These are phyloP conservation scores for Leucophenga montana DNA, from an alignment of 2,888 invertebrate species.

Conservation along the genomic window DNA sequence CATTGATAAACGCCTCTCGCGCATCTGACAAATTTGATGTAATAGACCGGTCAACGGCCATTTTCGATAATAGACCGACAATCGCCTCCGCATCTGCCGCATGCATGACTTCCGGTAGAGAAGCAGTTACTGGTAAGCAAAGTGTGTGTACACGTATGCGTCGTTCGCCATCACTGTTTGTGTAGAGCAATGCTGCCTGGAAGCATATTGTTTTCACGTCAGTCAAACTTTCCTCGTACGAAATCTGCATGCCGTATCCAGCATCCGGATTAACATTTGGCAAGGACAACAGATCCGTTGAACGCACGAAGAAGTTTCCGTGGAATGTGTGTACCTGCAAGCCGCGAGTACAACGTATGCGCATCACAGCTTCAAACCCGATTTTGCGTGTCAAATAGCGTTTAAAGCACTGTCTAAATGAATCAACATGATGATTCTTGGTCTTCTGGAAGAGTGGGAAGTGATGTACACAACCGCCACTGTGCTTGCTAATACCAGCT, in stretches of 20 bases:
- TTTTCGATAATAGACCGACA: slow-evolving; percentile 92
- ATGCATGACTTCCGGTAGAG: slow-evolving; percentile 88
- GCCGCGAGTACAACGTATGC: slow-evolving; percentile 94
- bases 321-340: slow-evolving; percentile 98
- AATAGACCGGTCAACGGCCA: slow-evolving; percentile 96
- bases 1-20: slow-evolving; percentile 96
- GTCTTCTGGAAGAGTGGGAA: slow-evolving; percentile 88
- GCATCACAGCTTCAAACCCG: slow-evolving; percentile 99
- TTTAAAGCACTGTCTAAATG: slow-evolving; percentile 83
- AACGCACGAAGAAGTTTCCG: slow-evolving; percentile 99
- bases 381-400: slow-evolving; percentile 96
- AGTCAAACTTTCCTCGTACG: slow-evolving; percentile 91
- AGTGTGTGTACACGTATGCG: slow-evolving; percentile 98
- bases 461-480: slow-evolving; percentile 94
- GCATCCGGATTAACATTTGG: slow-evolving; percentile 99
- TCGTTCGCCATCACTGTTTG: slow-evolving; percentile 95
- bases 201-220: slow-evolving; percentile 94
- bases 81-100: slow-evolving; percentile 96
- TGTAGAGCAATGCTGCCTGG: slow-evolving; percentile 97
- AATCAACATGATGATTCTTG: slow-evolving; percentile 81
- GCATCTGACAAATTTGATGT: slow-evolving; percentile 92
- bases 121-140: slow-evolving; percentile 91
- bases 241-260: slow-evolving; percentile 95
- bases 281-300: slow-evolving; percentile 94
- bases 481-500: slow-evolving; percentile 95